Percentiles rank a stretch among this genome's conserved stretches.
Evolutionary conservation across 2,113 vertebrate species (phyloP).

Genomic region (Taurulus bubalis): DNA sequence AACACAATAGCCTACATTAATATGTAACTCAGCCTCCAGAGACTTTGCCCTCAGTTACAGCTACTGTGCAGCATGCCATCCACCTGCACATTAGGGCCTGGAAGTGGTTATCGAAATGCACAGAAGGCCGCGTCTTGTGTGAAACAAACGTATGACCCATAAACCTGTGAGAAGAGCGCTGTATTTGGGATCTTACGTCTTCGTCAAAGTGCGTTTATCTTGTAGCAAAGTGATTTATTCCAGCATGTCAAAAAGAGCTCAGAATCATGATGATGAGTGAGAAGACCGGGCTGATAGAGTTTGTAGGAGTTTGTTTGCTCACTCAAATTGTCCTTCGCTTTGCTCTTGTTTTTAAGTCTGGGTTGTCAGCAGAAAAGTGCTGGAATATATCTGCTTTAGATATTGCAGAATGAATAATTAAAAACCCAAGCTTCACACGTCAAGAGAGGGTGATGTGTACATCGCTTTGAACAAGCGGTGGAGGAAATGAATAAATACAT

Average conservation of each 20-base stretch:
- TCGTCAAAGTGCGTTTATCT: slow-evolving; percentile 36
- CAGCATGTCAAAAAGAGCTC: slow-evolving; percentile 38
- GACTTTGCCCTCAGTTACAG: slow-evolving; percentile 28
- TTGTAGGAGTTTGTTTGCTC: slow-evolving; percentile 53
- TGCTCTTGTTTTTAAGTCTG: slow-evolving; percentile 47
- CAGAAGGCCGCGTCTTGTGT: neutral
- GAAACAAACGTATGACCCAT: slow-evolving; percentile 30
- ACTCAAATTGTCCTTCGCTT: slow-evolving; percentile 51
- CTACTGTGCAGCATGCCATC: neutral
- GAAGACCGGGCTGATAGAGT: slow-evolving; percentile 28
- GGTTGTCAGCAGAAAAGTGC: slow-evolving; percentile 69
- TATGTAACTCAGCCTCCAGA: slow-evolving; percentile 14
- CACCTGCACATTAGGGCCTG: slow-evolving; percentile 2
- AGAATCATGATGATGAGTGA: slow-evolving; percentile 43
- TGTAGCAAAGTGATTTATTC: slow-evolving; percentile 40
- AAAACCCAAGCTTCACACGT: slow-evolving; percentile 71
- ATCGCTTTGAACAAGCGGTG: slow-evolving; percentile 74
- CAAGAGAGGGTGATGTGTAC: slow-evolving; percentile 70
- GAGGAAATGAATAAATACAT: slow-evolving; percentile 78
- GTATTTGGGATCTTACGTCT: slow-evolving; percentile 24
- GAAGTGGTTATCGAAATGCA: slow-evolving; percentile 19
- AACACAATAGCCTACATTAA: neutral
- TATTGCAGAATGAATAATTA: slow-evolving; percentile 79
- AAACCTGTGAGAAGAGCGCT: slow-evolving; percentile 15
- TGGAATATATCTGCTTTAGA: slow-evolving; percentile 70